phyloP scores from a whole-genome alignment of 2,113 vertebrate genomes.

The Euleptes europaea region DNA sequence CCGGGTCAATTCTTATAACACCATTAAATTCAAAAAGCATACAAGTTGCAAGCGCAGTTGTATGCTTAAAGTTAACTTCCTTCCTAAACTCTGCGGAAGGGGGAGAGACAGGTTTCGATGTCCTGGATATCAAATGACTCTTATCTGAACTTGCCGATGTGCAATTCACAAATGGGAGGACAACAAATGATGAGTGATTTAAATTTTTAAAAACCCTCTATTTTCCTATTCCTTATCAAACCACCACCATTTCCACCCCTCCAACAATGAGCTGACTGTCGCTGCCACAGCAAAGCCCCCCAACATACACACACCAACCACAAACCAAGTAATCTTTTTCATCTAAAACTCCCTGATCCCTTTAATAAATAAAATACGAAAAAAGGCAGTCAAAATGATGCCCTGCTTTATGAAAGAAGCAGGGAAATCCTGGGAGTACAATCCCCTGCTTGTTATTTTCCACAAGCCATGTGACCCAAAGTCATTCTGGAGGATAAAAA shows the following conservation, averaged over 20 bases:
- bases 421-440: conserved; percentile 83
- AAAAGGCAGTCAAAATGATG: conserved; percentile 81
- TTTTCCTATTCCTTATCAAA: conserved; percentile 85
- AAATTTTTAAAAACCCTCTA: conserved; percentile 77
- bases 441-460: conserved; percentile 90
- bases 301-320: conserved; percentile 53
- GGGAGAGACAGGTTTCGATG: conserved; percentile 51
- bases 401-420: conserved; percentile 82
- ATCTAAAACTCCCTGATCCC: conserved; percentile 82
- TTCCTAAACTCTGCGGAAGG: conserved; percentile 19
- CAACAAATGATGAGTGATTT: conserved; percentile 82
- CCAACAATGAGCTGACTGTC: conserved; percentile 79
- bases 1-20: neutral
- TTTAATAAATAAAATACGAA: conserved; percentile 90
- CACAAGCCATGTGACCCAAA: conserved; percentile 82
- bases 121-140: conserved; percentile 70
- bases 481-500: conserved; percentile 89
- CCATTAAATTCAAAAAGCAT: conserved; percentile 63
- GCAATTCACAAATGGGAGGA: conserved; percentile 78
- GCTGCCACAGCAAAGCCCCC: conserved; percentile 71
- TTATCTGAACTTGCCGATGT: conserved; percentile 77
- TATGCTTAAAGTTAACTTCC: conserved; percentile 39
- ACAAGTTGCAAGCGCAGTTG: conserved; percentile 49
- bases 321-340: conserved; percentile 84
- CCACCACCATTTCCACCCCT: conserved; percentile 78